Evolutionary conservation across 2,113 vertebrate species (phyloP).

Genomic region (Nyctereutes procyonoides): DNA sequence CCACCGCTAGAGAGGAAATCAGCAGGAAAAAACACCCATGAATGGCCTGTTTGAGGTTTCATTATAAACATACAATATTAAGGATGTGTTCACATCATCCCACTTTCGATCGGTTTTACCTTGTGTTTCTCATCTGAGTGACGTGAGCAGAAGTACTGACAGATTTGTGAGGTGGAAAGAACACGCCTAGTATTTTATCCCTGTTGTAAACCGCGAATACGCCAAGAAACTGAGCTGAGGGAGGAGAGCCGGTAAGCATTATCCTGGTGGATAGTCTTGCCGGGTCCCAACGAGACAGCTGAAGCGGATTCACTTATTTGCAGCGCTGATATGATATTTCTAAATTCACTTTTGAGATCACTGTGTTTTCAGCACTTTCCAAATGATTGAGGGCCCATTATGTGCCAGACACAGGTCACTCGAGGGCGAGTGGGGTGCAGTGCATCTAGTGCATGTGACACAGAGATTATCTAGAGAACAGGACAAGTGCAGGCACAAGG

Average conservation of each 20-base stretch:
- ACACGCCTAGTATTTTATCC: rapidly evolving
- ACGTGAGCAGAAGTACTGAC: background rate
- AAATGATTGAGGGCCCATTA: rapidly evolving
- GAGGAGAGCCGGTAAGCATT: rapidly evolving
- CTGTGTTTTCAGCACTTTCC: background rate
- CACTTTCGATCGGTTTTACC: background rate
- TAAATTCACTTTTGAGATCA: background rate
- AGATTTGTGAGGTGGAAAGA: background rate
- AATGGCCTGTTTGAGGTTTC: background rate
- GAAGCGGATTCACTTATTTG: rapidly evolving
- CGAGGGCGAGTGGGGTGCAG: background rate
- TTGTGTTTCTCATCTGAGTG: background rate
- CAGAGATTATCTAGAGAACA: rapidly evolving
- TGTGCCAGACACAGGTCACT: rapidly evolving
- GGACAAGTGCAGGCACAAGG: rapidly evolving
- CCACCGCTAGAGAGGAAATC: background rate
- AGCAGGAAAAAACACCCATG: background rate
- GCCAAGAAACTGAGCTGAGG: rapidly evolving
- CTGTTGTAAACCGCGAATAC: background rate
- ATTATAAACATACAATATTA: background rate
- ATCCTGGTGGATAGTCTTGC: rapidly evolving
- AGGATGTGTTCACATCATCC: background rate
- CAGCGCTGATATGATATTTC: too few relatives aligned
- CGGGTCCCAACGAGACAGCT: background rate
- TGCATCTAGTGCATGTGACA: background rate